Base-by-base conservation (phyloP, 1,140 invertebrate genomes). In the Heliothis subflexa region DNA sequence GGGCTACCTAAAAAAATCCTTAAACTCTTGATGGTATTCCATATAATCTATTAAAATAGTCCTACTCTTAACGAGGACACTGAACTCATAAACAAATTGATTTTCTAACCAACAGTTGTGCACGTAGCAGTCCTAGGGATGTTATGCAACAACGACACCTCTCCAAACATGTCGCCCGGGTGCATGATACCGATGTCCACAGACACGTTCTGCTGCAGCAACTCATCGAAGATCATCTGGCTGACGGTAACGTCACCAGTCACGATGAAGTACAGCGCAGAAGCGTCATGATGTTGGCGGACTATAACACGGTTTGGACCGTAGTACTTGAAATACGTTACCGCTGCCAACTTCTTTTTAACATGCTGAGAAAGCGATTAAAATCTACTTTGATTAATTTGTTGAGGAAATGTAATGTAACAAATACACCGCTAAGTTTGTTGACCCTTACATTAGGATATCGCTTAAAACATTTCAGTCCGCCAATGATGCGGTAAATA, bases 91-190 rank as follows among this genome's bases (percentile, higher is more conserved):
- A 5, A 40, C 5, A 7, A 40, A 9, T 25, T 33, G 11, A 16
- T 66, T 73, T 81, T 76, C 81, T 91, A 89, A 96, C 96, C 95
- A 79, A 90, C 89, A 28, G 95, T 95, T 13, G 94, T 93, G 59
- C 95, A 94, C 3, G 96, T 96, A 2, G 95, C 95, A 21, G 95
- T 95, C 81, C 96, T 94, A 13, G 93, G 92, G 64, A 96, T 94
- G 13, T 94, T 93, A 78, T 96, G 96, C 21, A 97, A 84, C 21
- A 97, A 84, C n/a, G 96, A 95, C 16, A 96, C 94, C 84, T 96
- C 96, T 0, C 96, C 96, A 82, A 97, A 96, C 91, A 96, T 95
- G 64, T 96, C 95, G 0, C 96, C 96, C 1, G 92, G 18, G 40
- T 88, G 87, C 88, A 94, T 91, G n/a, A 81, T 84, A 1, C 91